Base-by-base conservation (phyloP, 1,140 invertebrate genomes). In the Catajapyx aquilonaris region DNA sequence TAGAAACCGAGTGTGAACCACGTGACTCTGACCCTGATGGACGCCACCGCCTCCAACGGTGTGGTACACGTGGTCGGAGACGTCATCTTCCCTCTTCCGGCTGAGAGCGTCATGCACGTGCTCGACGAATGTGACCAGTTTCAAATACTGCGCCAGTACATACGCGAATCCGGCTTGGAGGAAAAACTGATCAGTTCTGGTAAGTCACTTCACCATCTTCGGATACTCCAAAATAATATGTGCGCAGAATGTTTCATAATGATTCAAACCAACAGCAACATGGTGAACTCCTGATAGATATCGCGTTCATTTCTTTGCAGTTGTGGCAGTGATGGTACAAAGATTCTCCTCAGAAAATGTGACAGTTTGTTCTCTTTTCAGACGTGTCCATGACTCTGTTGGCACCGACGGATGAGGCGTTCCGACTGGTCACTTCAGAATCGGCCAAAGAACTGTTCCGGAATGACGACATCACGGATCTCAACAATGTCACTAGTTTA, bases 51-150 rank as follows among this genome's bases (percentile, higher is more conserved):
- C 15, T 43, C 43, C 23, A 48, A 48, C 33, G 47, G 47, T 15
- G 45, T 47, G 11, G 47, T 48, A 25, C 47, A 48, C 40, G 44
- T 48, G 15, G 46, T 48, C 36, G 44, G 47, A 11, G 47, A 48
- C 34, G 20, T 36, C 7, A 31, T 48, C 9, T 48, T 48, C 37
- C 47, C 47, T 5, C 41, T 48, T 31, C 47, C 47, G 2, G 47
- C 44, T 16, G 45, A 43, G 20, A 42, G 34, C 34, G 41, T 48
- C 9, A 40, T 47, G 23, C 45, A 48, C 32, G 44, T 47, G 5
- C 34, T 48, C 5, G 47, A 45, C 10, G 45, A 47, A 22, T 48
- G 47, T 37, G 42, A 45, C 20, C 43, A 43, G 13, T 47, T 48
- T 20, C 39, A 34, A n/a, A 41, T 41, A 35, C 45, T 48, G 16